phyloP scores from a whole-genome alignment of 2,113 vertebrate genomes.

The Gnathonemus longibarbis region DNA sequence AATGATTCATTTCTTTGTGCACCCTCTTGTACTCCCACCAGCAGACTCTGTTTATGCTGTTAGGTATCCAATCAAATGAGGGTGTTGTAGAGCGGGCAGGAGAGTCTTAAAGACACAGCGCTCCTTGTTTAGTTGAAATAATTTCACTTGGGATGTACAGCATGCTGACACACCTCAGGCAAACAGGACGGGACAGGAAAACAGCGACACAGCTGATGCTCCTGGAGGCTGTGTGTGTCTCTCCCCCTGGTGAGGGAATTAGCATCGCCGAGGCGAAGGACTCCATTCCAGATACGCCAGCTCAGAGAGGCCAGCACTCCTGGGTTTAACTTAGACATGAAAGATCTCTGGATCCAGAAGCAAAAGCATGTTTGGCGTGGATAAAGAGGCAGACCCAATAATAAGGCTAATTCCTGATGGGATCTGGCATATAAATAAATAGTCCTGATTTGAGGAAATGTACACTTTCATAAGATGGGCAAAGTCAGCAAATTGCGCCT shows the following conservation, averaged over 20 bases:
- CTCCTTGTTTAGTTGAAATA: not conserved
- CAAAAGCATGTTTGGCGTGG: not conserved
- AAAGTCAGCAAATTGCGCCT: not conserved
- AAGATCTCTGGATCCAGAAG: not conserved
- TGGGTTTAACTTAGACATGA: not conserved
- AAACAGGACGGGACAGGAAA: not conserved
- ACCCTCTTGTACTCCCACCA: not conserved
- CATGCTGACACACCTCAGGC: not conserved
- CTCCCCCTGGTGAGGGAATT: not conserved
- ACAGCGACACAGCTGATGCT: not conserved
- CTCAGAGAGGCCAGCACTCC: not conserved
- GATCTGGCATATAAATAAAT: not conserved
- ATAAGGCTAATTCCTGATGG: not conserved
- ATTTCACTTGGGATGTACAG: not conserved
- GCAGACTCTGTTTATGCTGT: not conserved
- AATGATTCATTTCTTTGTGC: not conserved
- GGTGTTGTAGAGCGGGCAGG: not conserved
- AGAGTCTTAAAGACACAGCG: not conserved
- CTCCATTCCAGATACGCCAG: not conserved
- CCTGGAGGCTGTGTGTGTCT: not conserved
- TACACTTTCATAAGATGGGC: not conserved
- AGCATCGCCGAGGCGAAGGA: not conserved
- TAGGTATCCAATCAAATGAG: not conserved
- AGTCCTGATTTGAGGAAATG: not conserved
- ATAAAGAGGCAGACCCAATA: not conserved